Evolutionary conservation across 2,888 invertebrate genomes (phyloP).

Genomic region (Idaea straminata): DNA sequence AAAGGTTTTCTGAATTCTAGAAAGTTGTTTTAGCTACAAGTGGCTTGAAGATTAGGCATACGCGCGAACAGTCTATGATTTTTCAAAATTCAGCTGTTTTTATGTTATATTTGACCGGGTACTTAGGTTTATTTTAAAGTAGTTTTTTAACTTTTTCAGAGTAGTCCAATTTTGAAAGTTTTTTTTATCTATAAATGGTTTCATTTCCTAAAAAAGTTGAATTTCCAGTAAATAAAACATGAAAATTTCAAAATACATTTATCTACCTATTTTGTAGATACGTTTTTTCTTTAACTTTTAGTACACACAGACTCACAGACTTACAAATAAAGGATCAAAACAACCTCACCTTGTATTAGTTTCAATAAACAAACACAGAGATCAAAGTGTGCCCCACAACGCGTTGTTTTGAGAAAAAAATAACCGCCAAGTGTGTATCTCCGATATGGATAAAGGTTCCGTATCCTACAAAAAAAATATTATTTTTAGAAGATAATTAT

Average conservation of each 20-base stretch:
- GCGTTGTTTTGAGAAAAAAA: slow-evolving; percentile 33
- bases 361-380: slow-evolving; percentile 45
- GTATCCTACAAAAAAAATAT: slow-evolving; percentile 12
- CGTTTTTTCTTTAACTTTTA: not conserved
- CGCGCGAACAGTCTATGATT: no score
- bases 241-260: not conserved
- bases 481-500: not conserved
- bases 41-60: no score
- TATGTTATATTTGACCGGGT: no score
- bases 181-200: no score
- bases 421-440: slow-evolving; percentile 2
- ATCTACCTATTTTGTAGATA: not conserved
- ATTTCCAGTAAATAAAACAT: no score
- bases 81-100: no score
- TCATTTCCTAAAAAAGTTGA: no score
- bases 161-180: no score
- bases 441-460: slow-evolving; percentile 22
- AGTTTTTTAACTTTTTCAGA: no score
- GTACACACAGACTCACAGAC: not conserved
- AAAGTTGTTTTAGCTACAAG: no score
- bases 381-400: slow-evolving; percentile 60
- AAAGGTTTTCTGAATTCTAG: no score
- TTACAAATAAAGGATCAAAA: slow-evolving; percentile 19
- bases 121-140: no score
- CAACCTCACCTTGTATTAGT: slow-evolving; percentile 37